Evolutionary conservation across 2,113 vertebrate species (phyloP), one percentile per base, ranked within the genome.

Genomic region (Tragelaphus buxtoni): DNA sequence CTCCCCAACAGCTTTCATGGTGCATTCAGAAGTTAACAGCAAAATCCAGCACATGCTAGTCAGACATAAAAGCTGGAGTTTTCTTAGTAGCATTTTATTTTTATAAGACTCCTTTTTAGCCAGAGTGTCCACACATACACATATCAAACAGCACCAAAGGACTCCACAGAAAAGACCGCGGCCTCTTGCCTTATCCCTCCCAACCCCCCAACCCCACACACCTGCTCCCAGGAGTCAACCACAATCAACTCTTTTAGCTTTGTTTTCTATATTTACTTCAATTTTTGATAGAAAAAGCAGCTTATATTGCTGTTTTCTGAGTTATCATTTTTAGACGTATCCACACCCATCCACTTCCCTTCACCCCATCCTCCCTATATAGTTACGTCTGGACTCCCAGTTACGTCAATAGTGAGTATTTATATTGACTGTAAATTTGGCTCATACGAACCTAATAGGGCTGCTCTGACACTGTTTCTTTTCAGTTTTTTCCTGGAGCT

Each of bases 291-390:
- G 87, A 74, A 45, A 91, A 76, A 63, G 72, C 26, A 69, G 30
- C 28, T 63, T 74, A 82, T 56, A 89, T 65, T 94, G 83, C 72
- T 98, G 94, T 97, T 97, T 96, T 97, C 42, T 92, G 56, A 93
- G 30, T 96, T 90, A 94, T 92, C 95, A 90, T 91, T 93, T 97
- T 96, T 94, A 96, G 95, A 97, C 63, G 56, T 76, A 90, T 88
- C 45, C 87, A 97, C 65, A 84, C 63, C 90, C 35, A 65, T 32
- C 63, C 32, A 96, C 24, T 56, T 93, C 58, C 84, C 92, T 18
- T 76, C 39, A 81, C 39, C 9, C 39, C 51, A 82, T 58, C 30
- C 81, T 95, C 79, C 91, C 65, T 89, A 58, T 87, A 90, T 26
- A 96, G 80, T 88, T 83, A 91, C 61, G 81, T 42, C 20, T 92